Conservation (phyloP, 2,888 invertebrate genomes). For the Anthrax anthrax region DNA sequence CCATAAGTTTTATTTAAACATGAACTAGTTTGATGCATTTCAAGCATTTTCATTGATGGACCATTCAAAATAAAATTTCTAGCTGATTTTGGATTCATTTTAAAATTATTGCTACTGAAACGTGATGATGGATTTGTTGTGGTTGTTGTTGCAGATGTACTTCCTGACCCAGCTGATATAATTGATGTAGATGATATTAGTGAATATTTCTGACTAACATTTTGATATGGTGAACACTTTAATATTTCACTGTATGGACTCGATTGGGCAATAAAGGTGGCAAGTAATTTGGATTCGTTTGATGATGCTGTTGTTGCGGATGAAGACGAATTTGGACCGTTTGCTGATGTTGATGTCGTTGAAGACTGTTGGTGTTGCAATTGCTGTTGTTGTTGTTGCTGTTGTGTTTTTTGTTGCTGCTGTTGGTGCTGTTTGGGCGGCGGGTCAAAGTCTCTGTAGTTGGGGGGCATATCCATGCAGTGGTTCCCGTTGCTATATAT, state of each 20-base stretch:
- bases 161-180: too few species aligned
- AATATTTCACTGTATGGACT: constrained; percentile 29
- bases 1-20: constrained; percentile 27
- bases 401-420: constrained; percentile 10
- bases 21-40: constrained; percentile 10
- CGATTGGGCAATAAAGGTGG: constrained; percentile 24
- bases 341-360: constrained; percentile 19
- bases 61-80: constrained; percentile 7
- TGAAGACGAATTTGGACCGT: constrained; percentile 19
- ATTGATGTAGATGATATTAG: neutral
- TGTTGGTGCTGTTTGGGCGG: constrained; percentile 26
- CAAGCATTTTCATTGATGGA: constrained; percentile 6
- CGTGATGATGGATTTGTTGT: neutral
- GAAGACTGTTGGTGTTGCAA: constrained; percentile 13
- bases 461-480: constrained; percentile 31
- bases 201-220: constrained; percentile 1
- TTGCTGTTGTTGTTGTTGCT: constrained; percentile 14
- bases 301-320: constrained; percentile 11
- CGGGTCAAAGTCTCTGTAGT: constrained; percentile 31
- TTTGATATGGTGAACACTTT: constrained; percentile 14
- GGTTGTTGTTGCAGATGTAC: neutral
- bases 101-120: neutral
- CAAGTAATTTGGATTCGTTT: constrained; percentile 15
- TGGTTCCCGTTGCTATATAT: constrained; percentile 17
- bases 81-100: constrained; percentile 1